phyloP scores from a whole-genome alignment of 2,113 vertebrate genomes.

The Sminthopsis crassicaudata region DNA sequence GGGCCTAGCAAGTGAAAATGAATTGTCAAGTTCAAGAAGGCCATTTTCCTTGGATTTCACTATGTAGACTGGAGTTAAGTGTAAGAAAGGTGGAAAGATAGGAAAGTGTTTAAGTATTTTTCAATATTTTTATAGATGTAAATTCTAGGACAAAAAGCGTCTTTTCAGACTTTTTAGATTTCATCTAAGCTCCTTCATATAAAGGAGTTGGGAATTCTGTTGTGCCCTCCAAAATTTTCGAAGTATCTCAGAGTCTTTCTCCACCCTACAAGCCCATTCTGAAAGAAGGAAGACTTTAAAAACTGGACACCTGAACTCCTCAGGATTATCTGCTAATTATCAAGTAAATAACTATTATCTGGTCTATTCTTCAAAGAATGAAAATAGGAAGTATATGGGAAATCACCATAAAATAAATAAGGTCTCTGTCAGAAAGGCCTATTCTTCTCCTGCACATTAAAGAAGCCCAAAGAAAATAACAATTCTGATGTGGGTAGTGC shows the following conservation, averaged over 20 bases:
- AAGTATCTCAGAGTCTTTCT: background rate
- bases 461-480: background rate
- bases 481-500: too few species aligned
- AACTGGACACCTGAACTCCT: background rate
- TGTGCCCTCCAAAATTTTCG: background rate
- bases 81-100: background rate
- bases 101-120: background rate
- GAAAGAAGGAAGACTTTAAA: background rate
- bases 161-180: background rate
- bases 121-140: background rate
- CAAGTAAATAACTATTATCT: background rate
- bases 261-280: background rate
- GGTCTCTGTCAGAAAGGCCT: background rate
- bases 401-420: background rate
- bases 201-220: background rate
- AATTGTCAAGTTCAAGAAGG: background rate
- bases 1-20: background rate
- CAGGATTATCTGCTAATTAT: background rate
- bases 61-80: background rate
- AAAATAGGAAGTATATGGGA: background rate
- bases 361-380: background rate
- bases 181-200: background rate
- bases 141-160: background rate
- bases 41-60: background rate
- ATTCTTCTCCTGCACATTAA: background rate